Conservation (phyloP, 2,797 vertebrate species). For the Syngnathus rostellatus region DNA sequence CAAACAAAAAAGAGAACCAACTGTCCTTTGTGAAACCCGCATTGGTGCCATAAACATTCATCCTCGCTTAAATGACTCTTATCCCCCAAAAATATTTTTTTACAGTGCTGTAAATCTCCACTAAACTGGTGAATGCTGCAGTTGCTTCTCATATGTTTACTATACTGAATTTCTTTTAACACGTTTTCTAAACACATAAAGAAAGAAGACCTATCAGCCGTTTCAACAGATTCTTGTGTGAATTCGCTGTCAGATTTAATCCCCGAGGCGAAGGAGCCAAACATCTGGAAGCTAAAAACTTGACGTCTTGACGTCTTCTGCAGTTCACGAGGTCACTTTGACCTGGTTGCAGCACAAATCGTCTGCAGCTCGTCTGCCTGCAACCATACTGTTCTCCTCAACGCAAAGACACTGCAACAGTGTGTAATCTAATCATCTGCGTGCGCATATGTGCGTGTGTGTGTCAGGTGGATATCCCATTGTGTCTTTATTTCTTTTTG, state of each 20-base stretch:
- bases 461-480: conserved; percentile 27
- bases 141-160: too few species aligned
- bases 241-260: conserved; percentile 12
- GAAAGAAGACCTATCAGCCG: too few species aligned
- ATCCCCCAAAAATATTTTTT: too few species aligned
- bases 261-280: conserved; percentile 38
- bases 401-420: conserved; percentile 10
- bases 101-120: background rate
- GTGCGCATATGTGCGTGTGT: background rate
- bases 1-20: too few species aligned
- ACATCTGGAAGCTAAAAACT: conserved; percentile 52
- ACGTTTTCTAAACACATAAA: too few species aligned
- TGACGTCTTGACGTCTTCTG: conserved; percentile 37
- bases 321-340: conserved; percentile 50
- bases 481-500: conserved; percentile 4
- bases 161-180: too few species aligned
- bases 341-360: conserved; percentile 44
- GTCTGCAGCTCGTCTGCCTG: conserved; percentile 34
- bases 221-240: background rate
- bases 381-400: conserved; percentile 11
- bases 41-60: too few species aligned
- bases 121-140: background rate
- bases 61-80: too few species aligned
- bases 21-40: too few species aligned
- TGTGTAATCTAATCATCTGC: conserved; percentile 40